Base-by-base conservation (phyloP, 1,140 invertebrate species). In the Dendroctonus ponderosae region DNA sequence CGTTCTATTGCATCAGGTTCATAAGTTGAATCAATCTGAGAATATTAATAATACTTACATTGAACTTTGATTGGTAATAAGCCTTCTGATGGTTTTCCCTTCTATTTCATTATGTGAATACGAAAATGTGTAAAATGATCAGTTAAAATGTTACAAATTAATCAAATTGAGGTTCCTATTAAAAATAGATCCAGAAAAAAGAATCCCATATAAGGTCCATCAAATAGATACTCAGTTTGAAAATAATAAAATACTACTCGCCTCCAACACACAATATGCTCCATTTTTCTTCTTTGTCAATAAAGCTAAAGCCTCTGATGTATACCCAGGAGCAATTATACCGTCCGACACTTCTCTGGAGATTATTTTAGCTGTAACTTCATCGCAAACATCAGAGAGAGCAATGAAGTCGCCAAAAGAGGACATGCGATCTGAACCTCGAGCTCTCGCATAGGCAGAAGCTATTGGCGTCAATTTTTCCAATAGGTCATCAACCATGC, bases 371-470 rank as follows among this genome's bases (percentile, higher is more conserved):
- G 89, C 96, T 0, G 96, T 98, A 9, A 87, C 70, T 38, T 84
- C 85, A 81, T 99, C 97, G 79, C 97, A 99, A 3, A 81, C 75
- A 76, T 98, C 95, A 0, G 96, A 98, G 0, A 99, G 77, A 8
- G 96, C 94, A 44, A 99, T 86, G 79, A 99, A 99, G 81, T 99
- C 97, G 0, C 97, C 97, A 81, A 98, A 99, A 8, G 96, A 98
- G 5, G 95, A 98, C 97, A 99, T 99, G 59, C 97, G 86, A 80
- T 99, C 97, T 12, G 97, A 96, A 42, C 97, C 96, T 80, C 97
- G 85, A 0, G 97, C 97, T 67, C 96, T 82, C 0, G 96, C 96
- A 82, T 99, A 99, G 2, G 97, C 97, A 8, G 85, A 86, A 0
- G 97, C 95, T n/a, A 98, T 71, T 0, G 94, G 95, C 5, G 92